Conservation (phyloP, 2,888 invertebrate species). For the Atrina japonica region DNA sequence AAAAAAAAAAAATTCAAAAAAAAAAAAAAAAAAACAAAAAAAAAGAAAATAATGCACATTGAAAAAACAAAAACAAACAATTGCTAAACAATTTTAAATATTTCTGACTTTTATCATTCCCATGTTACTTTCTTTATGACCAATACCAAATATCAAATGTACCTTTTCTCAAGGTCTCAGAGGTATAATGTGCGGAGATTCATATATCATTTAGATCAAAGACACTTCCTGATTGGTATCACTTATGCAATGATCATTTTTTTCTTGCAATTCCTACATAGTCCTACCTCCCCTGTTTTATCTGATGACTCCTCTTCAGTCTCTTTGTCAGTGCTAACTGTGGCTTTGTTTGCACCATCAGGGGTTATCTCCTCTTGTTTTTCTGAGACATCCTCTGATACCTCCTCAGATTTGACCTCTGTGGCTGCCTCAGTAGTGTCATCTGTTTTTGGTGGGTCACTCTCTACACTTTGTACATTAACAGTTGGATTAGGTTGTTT, state of each 20-base stretch:
- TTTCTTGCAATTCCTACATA: too few species aligned
- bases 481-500: slow-evolving; percentile 12
- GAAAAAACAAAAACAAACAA: too few species aligned
- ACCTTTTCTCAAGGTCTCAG: too few species aligned
- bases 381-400: slow-evolving; percentile 16
- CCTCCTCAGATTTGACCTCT: slow-evolving; percentile 18
- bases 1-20: too few species aligned
- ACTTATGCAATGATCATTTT: too few species aligned
- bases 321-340: background rate
- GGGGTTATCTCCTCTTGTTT: slow-evolving; percentile 21
- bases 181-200: too few species aligned
- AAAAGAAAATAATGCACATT: too few species aligned
- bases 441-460: slow-evolving; percentile 10
- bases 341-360: background rate
- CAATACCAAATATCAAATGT: too few species aligned
- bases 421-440: background rate
- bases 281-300: slow-evolving; percentile 8
- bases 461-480: slow-evolving; percentile 4
- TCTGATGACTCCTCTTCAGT: slow-evolving; percentile 9
- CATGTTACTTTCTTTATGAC: too few species aligned
- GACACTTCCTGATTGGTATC: background rate
- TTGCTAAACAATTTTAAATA: too few species aligned
- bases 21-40: too few species aligned
- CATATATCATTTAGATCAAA: background rate
- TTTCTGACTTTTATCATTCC: too few species aligned